These are phyloP conservation scores for Silurus meridionalis DNA, from an alignment of 2,113 vertebrate species.

Conservation along the genomic window DNA sequence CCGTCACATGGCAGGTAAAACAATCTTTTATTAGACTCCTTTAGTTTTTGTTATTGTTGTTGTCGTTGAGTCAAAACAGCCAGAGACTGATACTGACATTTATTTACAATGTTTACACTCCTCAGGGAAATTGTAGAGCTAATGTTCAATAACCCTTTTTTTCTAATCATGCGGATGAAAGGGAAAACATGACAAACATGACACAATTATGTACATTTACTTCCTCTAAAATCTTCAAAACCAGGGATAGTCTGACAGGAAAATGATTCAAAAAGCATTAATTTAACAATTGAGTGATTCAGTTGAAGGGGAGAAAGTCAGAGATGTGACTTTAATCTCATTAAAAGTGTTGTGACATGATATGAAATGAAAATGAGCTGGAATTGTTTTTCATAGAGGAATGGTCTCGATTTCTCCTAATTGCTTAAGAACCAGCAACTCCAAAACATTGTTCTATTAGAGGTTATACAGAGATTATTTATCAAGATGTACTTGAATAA, in stretches of 20 bases:
- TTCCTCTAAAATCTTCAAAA: not conserved
- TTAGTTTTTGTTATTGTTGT: not conserved
- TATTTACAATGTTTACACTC: not conserved
- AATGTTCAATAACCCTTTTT: not conserved
- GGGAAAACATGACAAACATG: not conserved
- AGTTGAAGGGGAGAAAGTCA: not conserved
- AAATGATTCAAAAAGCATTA: not conserved
- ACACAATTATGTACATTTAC: not conserved
- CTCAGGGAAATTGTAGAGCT: not conserved
- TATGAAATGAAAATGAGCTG: not conserved
- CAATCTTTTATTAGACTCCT: not conserved
- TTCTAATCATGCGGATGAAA: not conserved
- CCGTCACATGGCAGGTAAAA: not conserved
- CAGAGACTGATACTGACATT: not conserved
- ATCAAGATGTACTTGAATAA: not conserved
- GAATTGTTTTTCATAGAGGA: not conserved
- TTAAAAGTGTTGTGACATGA: not conserved
- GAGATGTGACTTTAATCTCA: not conserved
- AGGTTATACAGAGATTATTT: not conserved
- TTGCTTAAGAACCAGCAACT: not conserved
- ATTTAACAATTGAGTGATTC: not conserved
- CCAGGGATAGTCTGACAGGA: not conserved
- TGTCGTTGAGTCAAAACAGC: not conserved
- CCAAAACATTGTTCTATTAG: not conserved
- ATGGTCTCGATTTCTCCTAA: not conserved